phyloP scores from a whole-genome alignment of 2,113 vertebrate species.

The Todiramphus saurophagus region DNA sequence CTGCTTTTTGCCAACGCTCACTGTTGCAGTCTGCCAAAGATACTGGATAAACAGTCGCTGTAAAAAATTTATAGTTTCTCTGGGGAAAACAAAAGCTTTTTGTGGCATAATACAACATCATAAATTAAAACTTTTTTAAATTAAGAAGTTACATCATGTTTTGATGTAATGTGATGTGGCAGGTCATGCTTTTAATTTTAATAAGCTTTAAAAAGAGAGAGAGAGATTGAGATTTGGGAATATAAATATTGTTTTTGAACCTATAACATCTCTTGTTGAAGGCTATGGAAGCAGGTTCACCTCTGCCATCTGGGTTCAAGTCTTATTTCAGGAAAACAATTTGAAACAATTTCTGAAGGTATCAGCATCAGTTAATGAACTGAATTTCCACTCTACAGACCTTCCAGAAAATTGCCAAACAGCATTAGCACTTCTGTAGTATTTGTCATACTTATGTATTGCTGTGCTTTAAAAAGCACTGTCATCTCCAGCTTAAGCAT shows the following conservation, averaged over 20 bases:
- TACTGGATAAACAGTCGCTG: constrained; percentile 55
- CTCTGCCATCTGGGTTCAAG: constrained; percentile 33
- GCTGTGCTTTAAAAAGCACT: neutral
- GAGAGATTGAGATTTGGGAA: neutral
- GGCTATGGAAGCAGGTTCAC: constrained; percentile 12
- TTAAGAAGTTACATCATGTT: constrained; percentile 70
- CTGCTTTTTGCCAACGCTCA: constrained; percentile 54
- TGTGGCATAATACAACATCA: constrained; percentile 47
- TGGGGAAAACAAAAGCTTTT: constrained; percentile 67
- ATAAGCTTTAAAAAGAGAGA: constrained; percentile 23
- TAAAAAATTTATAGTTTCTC: constrained; percentile 68
- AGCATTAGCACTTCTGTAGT: neutral
- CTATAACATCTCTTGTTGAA: neutral
- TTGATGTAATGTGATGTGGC: constrained; percentile 70
- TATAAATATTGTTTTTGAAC: constrained; percentile 12
- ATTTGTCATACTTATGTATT: neutral
- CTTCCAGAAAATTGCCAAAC: neutral
- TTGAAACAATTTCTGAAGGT: constrained; percentile 25
- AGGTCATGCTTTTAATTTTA: constrained; percentile 65
- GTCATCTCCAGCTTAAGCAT: neutral
- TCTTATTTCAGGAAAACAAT: constrained; percentile 22
- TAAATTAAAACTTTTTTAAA: constrained; percentile 67
- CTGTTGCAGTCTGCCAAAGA: constrained; percentile 52
- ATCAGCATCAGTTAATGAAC: constrained; percentile 27
- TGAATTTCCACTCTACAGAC: constrained; percentile 3